These are phyloP conservation scores for Arizona elegans DNA, from an alignment of 2,113 vertebrate genomes.

Conservation along the genomic window DNA sequence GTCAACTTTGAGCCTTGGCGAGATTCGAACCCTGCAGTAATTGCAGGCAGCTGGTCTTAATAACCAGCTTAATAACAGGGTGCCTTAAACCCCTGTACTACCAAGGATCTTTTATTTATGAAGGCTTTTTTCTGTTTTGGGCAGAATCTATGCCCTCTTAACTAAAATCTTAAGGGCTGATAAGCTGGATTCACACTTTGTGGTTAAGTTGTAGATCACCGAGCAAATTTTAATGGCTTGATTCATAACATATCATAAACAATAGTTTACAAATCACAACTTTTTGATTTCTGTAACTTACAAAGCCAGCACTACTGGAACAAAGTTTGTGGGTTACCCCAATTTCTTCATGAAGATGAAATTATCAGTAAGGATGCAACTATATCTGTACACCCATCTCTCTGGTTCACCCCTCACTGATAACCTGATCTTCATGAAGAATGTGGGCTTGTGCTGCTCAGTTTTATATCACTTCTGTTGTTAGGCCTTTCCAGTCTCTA, in stretches of 20 bases:
- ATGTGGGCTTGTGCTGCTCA: not conserved
- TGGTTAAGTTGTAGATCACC: not conserved
- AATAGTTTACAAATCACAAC: not conserved
- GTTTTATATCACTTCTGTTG: not conserved
- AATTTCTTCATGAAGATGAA: not conserved
- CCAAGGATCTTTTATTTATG: no score
- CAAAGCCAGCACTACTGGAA: not conserved
- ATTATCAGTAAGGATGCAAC: not conserved
- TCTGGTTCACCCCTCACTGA: not conserved
- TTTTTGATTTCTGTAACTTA: not conserved
- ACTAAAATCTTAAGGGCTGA: not conserved
- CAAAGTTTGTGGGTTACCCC: not conserved
- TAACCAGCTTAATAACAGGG: no score
- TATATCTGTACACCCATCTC: not conserved
- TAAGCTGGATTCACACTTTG: not conserved
- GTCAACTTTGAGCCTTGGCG: no score
- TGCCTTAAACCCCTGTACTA: no score
- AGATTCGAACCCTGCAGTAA: no score
- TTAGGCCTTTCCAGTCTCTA: not conserved
- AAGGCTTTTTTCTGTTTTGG: not conserved
- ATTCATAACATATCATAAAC: not conserved
- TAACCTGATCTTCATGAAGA: not conserved
- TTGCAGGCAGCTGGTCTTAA: no score
- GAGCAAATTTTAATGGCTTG: not conserved
- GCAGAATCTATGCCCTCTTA: not conserved